Percentiles rank a stretch among this genome's conserved stretches.
Evolutionary conservation across 2,113 vertebrate species (phyloP).

Genomic region (Chaetodon auriga): DNA sequence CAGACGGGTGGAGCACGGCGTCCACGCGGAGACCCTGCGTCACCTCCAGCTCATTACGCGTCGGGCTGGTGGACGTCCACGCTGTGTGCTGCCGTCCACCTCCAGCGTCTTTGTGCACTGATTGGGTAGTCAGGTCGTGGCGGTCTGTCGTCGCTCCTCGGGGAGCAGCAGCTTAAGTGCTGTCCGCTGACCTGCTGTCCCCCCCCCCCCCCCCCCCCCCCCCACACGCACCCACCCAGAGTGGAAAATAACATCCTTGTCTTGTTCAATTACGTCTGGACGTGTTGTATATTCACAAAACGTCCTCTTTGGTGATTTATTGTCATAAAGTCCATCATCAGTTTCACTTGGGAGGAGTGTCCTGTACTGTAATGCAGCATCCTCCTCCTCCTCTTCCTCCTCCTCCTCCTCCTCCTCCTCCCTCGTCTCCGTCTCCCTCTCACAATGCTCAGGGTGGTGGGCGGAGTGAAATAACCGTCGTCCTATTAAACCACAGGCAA

Average conservation of each 20-base stretch:
- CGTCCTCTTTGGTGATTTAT: slow-evolving; percentile 35
- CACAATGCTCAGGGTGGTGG: slow-evolving; percentile 20
- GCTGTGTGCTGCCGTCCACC: background rate
- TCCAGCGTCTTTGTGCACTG: slow-evolving; percentile 7
- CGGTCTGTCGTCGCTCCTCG: slow-evolving; percentile 1
- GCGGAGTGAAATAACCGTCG: slow-evolving; percentile 31
- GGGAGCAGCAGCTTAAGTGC: slow-evolving; percentile 50
- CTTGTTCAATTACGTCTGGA: slow-evolving; percentile 44
- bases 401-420: background rate
- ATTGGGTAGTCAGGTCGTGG: slow-evolving; percentile 24
- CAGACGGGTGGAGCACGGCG: slow-evolving; percentile 29
- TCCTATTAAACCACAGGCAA: slow-evolving; percentile 61
- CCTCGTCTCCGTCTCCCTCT: background rate
- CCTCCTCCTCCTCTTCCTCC: background rate
- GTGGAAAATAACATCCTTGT: slow-evolving; percentile 28
- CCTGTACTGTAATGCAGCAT: background rate
- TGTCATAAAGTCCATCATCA: slow-evolving; percentile 6
- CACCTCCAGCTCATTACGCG: slow-evolving; percentile 45
- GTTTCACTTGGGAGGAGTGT: slow-evolving; percentile 22
- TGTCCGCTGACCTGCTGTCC: slow-evolving; percentile 27
- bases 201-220: too few relatives aligned
- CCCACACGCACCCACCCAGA: too few relatives aligned
- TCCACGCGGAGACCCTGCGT: slow-evolving; percentile 1
- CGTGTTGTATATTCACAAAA: slow-evolving; percentile 1
- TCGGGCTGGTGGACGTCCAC: background rate